Conservation (phyloP, 2,113 vertebrate genomes). For the Corythaeola cristata region DNA sequence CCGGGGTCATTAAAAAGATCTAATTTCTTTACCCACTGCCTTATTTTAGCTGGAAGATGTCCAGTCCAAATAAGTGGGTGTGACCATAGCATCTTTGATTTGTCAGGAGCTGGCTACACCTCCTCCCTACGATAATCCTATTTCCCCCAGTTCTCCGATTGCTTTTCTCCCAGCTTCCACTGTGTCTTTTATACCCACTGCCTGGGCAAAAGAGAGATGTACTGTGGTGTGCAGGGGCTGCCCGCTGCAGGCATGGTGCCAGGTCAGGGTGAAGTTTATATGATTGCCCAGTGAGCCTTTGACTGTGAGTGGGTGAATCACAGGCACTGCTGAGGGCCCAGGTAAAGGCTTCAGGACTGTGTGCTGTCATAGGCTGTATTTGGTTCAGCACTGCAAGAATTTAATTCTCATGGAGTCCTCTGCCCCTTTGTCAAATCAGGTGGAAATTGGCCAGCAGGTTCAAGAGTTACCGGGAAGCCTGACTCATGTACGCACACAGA, state of each 20-base stretch:
- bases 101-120: not conserved
- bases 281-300: not conserved
- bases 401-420: not conserved
- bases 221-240: not conserved
- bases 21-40: not conserved
- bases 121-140: not conserved
- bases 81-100: not conserved
- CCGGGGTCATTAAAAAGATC: not conserved
- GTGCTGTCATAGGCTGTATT: not conserved
- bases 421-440: not conserved
- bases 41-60: not conserved
- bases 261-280: not conserved
- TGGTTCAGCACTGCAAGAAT: not conserved
- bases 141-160: not conserved
- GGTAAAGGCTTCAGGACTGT: not conserved
- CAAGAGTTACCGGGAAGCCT: not conserved
- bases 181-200: not conserved
- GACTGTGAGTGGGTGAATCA: conserved; percentile 3
- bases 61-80: not conserved
- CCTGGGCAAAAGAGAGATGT: not conserved
- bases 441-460: not conserved
- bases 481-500: not conserved
- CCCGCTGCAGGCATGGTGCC: not conserved
- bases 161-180: not conserved
- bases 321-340: not conserved